These are phyloP conservation scores for Ernsta delagoae DNA, from an alignment of 2,888 invertebrate species.

Conservation along the genomic window DNA sequence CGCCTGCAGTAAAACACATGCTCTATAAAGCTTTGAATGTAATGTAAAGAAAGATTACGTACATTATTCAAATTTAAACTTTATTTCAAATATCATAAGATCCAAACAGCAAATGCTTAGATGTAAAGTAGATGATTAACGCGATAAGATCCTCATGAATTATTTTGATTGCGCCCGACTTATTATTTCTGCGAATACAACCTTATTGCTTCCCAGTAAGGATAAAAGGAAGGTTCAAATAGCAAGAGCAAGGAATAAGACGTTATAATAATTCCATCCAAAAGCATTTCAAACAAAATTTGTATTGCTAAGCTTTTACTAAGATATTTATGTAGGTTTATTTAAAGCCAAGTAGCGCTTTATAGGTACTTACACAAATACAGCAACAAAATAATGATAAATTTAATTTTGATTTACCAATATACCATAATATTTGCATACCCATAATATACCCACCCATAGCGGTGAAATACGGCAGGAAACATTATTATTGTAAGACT, in stretches of 20 bases:
- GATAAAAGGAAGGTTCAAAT: background rate
- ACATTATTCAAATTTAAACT: constrained; percentile 3
- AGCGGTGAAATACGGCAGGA: too few relatives aligned
- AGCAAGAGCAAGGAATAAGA: background rate
- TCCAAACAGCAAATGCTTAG: background rate
- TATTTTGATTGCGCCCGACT: constrained; percentile 8
- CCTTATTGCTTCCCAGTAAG: background rate
- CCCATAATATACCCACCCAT: too few relatives aligned
- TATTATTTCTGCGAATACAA: background rate
- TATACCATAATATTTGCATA: too few relatives aligned
- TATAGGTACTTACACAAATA: too few relatives aligned
- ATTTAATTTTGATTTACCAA: too few relatives aligned
- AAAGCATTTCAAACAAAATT: background rate
- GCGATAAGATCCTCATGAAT: constrained; percentile 12
- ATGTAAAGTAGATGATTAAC: constrained; percentile 2
- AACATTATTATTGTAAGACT: too few relatives aligned
- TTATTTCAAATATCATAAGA: background rate
- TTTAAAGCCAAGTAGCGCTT: too few relatives aligned
- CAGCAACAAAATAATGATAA: too few relatives aligned
- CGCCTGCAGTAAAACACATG: background rate
- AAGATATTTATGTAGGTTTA: too few relatives aligned
- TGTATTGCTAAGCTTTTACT: too few relatives aligned
- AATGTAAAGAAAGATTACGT: background rate
- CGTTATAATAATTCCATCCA: background rate
- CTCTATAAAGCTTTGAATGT: background rate